Evolutionary conservation across 2,888 invertebrate species (phyloP).

Genomic region (Elmis aenea): DNA sequence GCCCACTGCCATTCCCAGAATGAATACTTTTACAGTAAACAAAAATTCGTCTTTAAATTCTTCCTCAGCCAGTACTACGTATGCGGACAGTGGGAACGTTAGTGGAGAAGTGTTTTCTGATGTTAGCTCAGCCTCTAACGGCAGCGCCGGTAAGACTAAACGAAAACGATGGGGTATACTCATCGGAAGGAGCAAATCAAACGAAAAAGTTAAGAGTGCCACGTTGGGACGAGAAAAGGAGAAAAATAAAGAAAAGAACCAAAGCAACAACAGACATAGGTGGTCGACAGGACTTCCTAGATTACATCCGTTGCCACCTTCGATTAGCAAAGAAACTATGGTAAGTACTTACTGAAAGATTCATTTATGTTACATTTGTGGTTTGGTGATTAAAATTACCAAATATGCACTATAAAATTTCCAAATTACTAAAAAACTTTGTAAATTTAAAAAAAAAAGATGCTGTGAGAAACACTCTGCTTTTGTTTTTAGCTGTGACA

Average conservation of each 20-base stretch:
- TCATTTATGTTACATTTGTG: too few species aligned
- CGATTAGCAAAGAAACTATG: slow-evolving; percentile 76
- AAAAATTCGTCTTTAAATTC: slow-evolving; percentile 22
- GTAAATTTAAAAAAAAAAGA: too few species aligned
- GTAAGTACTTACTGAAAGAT: too few species aligned
- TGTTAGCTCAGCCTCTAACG: slow-evolving; percentile 20
- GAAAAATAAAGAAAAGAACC: slow-evolving; percentile 48
- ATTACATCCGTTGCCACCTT: slow-evolving; percentile 66
- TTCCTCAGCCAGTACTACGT: slow-evolving; percentile 14
- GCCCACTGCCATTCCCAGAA: slow-evolving; percentile 16
- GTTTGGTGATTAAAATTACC: too few species aligned
- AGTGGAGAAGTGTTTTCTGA: slow-evolving; percentile 21
- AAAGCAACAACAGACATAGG: slow-evolving; percentile 55
- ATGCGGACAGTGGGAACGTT: slow-evolving; percentile 16
- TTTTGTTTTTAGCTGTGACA: too few species aligned
- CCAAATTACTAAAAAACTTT: too few species aligned
- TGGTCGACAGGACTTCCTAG: slow-evolving; percentile 71
- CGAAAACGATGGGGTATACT: slow-evolving; percentile 65
- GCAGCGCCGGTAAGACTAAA: slow-evolving; percentile 39
- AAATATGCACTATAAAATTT: too few species aligned
- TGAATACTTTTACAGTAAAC: slow-evolving; percentile 35
- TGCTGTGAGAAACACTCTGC: too few species aligned
- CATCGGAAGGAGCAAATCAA: slow-evolving; percentile 57
- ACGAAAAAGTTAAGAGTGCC: slow-evolving; percentile 59
- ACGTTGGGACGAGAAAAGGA: slow-evolving; percentile 64